These are phyloP conservation scores for Peromyscus polionotus DNA, from an alignment of 2,113 vertebrate genomes.

Conservation along the genomic window DNA sequence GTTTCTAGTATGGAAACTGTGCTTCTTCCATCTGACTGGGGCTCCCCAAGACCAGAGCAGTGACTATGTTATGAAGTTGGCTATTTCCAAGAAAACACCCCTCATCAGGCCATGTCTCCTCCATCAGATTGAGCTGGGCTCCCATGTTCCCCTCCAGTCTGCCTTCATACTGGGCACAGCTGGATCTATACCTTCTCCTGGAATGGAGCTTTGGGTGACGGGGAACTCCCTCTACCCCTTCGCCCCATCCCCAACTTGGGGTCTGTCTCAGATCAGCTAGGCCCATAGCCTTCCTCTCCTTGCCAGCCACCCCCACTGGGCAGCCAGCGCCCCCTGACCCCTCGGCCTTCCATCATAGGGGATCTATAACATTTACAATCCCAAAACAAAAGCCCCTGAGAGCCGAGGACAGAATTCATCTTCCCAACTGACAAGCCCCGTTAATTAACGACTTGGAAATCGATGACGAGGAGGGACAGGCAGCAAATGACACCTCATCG, in stretches of 20 bases:
- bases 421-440: conserved; percentile 90
- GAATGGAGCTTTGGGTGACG: background rate
- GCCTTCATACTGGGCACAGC: background rate
- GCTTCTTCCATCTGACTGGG: background rate
- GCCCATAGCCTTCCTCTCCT: conserved; percentile 51
- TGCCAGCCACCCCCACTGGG: conserved; percentile 78
- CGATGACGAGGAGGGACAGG: conserved; percentile 91
- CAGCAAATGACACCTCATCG: conserved; percentile 90
- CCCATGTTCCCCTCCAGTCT: background rate
- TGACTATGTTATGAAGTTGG: background rate
- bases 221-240: background rate
- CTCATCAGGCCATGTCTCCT: background rate
- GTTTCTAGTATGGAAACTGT: background rate
- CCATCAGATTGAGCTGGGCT: background rate
- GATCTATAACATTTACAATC: conserved; percentile 92
- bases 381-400: conserved; percentile 89
- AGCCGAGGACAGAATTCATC: conserved; percentile 88
- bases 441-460: conserved; percentile 93
- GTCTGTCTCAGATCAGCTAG: background rate
- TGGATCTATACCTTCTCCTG: background rate
- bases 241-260: background rate
- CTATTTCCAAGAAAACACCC: background rate
- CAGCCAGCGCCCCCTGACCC: conserved; percentile 88
- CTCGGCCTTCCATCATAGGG: conserved; percentile 88
- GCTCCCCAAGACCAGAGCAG: background rate